These are phyloP conservation scores for Anorthoa munda DNA, from an alignment of 2,888 invertebrate genomes.

Conservation along the genomic window DNA sequence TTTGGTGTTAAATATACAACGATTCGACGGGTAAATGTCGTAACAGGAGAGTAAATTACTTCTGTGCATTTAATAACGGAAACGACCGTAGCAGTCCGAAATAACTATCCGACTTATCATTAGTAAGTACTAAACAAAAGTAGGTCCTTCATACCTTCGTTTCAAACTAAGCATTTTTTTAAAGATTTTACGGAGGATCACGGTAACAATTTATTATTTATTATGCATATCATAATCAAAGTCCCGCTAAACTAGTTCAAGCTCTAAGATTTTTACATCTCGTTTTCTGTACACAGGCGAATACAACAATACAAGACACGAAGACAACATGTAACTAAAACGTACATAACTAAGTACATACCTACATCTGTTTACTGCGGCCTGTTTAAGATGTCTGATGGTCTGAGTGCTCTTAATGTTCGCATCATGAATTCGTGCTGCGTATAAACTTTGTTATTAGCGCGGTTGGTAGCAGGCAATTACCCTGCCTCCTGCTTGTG, in stretches of 20 bases:
- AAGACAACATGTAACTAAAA: constrained; percentile 23
- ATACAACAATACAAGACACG: background rate
- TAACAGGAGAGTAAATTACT: background rate
- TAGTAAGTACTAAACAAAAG: background rate
- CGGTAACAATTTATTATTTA: too few relatives aligned
- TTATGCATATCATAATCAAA: too few relatives aligned
- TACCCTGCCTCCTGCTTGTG: constrained; percentile 58
- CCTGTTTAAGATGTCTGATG: constrained; percentile 58
- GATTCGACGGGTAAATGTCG: background rate
- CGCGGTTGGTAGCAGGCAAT: constrained; percentile 64
- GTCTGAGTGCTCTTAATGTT: constrained; percentile 65
- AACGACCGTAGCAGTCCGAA: background rate
- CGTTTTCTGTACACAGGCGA: background rate
- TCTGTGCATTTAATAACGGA: background rate
- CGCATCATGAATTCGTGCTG: constrained; percentile 64
- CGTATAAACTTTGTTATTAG: constrained; percentile 73
- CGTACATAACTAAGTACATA: constrained; percentile 24
- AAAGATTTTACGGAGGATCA: too few relatives aligned
- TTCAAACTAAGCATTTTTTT: too few relatives aligned
- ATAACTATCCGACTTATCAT: background rate
- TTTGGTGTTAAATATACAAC: background rate
- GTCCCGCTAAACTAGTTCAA: background rate
- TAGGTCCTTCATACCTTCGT: background rate
- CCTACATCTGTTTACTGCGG: constrained; percentile 40
- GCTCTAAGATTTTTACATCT: background rate